A percentile compares a stretch with the other conserved stretches of the same genome.
These are phyloP conservation scores for Saimiri boliviensis DNA, from an alignment of 2,113 vertebrate species.

Conservation along the genomic window DNA sequence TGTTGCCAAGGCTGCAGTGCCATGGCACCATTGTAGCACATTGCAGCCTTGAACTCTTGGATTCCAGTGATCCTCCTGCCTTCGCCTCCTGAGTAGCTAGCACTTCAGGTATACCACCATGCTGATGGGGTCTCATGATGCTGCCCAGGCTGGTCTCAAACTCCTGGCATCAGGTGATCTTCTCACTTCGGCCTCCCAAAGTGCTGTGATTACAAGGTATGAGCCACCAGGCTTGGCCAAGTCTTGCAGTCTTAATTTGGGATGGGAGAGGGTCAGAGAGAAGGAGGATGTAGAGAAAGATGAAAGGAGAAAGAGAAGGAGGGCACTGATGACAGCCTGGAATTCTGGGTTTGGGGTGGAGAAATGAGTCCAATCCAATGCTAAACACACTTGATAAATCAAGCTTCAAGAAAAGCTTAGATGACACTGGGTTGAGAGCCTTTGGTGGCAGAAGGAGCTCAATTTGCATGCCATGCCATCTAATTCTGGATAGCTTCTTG, in stretches of 20 bases:
- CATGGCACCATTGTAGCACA: neutral
- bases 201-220: neutral
- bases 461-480: fast-evolving
- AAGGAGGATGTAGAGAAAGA: neutral
- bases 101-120: neutral
- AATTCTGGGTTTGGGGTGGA: neutral
- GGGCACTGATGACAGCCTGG: neutral
- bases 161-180: too few relatives aligned
- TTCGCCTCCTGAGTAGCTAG: neutral
- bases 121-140: neutral
- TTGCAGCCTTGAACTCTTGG: neutral
- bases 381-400: too few relatives aligned
- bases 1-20: neutral
- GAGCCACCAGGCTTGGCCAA: too few relatives aligned
- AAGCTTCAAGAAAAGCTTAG: neutral
- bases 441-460: neutral
- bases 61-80: neutral
- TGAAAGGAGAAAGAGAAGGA: neutral
- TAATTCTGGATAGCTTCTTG: neutral
- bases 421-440: neutral
- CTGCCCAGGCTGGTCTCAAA: neutral
- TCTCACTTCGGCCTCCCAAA: neutral
- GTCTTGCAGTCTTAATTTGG: neutral
- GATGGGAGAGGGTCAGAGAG: neutral
- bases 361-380: neutral